Conservation (phyloP, 23 tunicate genomes). For the Ciona savignyi region DNA sequence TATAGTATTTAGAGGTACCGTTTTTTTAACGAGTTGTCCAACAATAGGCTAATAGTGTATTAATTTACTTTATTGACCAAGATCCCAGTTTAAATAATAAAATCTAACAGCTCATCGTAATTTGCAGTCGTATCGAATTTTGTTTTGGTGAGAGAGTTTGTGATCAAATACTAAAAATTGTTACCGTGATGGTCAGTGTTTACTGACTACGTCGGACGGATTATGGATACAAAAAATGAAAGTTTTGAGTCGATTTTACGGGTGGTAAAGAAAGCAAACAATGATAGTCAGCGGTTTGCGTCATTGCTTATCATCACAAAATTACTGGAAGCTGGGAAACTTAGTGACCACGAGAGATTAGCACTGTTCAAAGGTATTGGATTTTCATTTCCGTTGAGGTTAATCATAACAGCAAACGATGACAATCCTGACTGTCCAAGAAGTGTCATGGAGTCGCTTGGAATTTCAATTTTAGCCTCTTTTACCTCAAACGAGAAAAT, state of each 20-base stretch:
- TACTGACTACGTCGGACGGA: too few relatives aligned
- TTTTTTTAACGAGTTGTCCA: too few relatives aligned
- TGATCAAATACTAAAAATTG: too few relatives aligned
- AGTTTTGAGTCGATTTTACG: slow-evolving; percentile 12
- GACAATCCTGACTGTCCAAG: slow-evolving; percentile 2
- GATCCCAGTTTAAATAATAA: too few relatives aligned
- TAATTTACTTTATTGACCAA: too few relatives aligned
- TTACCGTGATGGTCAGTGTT: too few relatives aligned
- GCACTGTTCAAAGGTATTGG: slow-evolving; percentile 49
- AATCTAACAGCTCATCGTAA: too few relatives aligned
- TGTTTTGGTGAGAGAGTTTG: too few relatives aligned
- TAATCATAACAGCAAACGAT: slow-evolving; percentile 28
- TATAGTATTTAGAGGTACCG: too few relatives aligned
- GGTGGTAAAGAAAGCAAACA: slow-evolving; percentile 32
- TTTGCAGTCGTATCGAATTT: too few relatives aligned
- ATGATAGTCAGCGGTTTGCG: slow-evolving; percentile 78
- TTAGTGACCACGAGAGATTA: slow-evolving; percentile 17
- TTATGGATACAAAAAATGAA: background rate
- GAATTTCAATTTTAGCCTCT: slow-evolving; percentile 35
- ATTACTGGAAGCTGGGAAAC: slow-evolving; percentile 22
- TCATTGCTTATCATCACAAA: slow-evolving; percentile 61
- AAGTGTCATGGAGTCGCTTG: slow-evolving; percentile 5
- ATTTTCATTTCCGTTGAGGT: slow-evolving; percentile 39
- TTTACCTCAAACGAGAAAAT: slow-evolving; percentile 26
- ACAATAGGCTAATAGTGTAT: too few relatives aligned